Base-by-base conservation (phyloP, 53 echinoderm and acorn worm species). In the Henricia sp. region DNA sequence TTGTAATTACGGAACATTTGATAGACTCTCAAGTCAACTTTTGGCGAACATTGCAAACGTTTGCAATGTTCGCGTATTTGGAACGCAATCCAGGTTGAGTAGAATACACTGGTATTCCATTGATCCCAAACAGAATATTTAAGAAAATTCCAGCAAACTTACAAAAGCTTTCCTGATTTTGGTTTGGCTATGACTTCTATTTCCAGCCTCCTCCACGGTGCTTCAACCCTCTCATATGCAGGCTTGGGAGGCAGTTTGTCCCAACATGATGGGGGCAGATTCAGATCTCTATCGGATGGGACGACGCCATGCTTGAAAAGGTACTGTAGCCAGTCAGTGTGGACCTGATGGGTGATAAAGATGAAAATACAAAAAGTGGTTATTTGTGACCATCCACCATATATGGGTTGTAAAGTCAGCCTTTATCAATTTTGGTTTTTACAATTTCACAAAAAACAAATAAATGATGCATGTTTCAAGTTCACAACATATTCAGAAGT, bases 311-410 rank as follows among this genome's bases (percentile, higher is more conserved):
- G 34, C 35, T 84, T 88, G 25, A 77, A 89, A 70, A 87, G 75
- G 69, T 88, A 74, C 25, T 42, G 23, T 57, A 95, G 69, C 95
- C 95, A 95, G 90, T 92, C 89, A 55, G 89, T 82, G 64, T 92
- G 89, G 26, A 95, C 87, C 95, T 77, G 27, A 42, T 29, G 41
- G 16, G 27, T n/a, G 35, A 53, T 25, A 67, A 67, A 40, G 39
- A 35, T 35, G n/a, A 35, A 36, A 64, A 30, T 28, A 36, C 48
- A 17, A 68, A 29, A 27, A 4, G 63, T 32, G 32, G 33, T 63
- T 34, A 63, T 32, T 54, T 6, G 21, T 46, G 48, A n/a, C n/a
- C n/a, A n/a, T n/a, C n/a, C n/a, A n/a, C n/a, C n/a, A n/a, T n/a
- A n/a, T n/a, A n/a, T n/a, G n/a, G n/a, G n/a, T n/a, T n/a, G n/a